Evolutionary conservation across 2,888 invertebrate species (phyloP), one percentile per base, ranked within the genome.

Genomic region (Aleiodes leptofemur): DNA sequence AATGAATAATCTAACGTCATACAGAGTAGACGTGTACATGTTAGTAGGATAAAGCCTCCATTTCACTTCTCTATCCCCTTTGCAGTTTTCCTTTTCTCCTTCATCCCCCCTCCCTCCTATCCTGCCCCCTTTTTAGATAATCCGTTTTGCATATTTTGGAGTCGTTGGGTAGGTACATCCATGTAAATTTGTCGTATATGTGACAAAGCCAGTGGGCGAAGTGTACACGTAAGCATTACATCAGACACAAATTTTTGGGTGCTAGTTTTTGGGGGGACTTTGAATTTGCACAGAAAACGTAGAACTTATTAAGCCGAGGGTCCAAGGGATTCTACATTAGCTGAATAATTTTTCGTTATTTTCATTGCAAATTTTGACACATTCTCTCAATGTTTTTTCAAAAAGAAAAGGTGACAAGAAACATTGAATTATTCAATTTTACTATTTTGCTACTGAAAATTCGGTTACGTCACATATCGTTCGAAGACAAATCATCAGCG

Each of bases 71-170:
- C 34, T 34, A 34, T 34, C 34, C 14, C 61, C 9, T 23, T 23
- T 14, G 23, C 48, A 9, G 5, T 34, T 34, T 38, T 16, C 43
- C 64, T 64, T 7, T 14, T 43, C 48, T 14, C 16, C 48, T 7
- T 59, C 51, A 48, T 51, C 48, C 23, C 51, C 11, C 48, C 11
- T 16, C 43, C n/a, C n/a, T n/a, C n/a, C n/a, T n/a, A n/a, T n/a
- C n/a, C n/a, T 43, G 4, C 38, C 55, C 81, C 82, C 80, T 82
- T 81, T 81, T 51, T n/a, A 50, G 83, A 85, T 86, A 86, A 86
- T 86, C 84, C 83, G 81, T 83, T 86, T 86, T 85, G 85, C 85
- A 86, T 86, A 86, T 85, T 86, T 86, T 79, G 82, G 16, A 29
- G 53, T 59, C 23, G 29, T 31, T 23, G 16, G 13, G 23, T 34